Evolutionary conservation across 2,888 invertebrate species (phyloP).

Genomic region (Leptinotarsa haldemani): DNA sequence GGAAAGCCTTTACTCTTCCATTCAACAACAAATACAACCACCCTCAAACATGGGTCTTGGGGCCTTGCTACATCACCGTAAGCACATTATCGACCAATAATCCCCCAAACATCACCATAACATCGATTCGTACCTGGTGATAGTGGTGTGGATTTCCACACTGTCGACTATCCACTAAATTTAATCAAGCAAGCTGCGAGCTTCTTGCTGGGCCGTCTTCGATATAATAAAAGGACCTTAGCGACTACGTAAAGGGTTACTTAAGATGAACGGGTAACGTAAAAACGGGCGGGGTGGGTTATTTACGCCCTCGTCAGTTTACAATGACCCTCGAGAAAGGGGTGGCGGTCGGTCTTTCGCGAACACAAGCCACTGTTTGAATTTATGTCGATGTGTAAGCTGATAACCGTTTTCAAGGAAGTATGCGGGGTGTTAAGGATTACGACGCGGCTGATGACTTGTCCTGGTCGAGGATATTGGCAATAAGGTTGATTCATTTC

Average conservation of each 20-base stretch:
- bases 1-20: too few species aligned
- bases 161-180: constrained; percentile 45
- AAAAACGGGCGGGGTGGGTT: constrained; percentile 64
- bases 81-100: constrained; percentile 13
- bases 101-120: constrained; percentile 33
- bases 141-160: constrained; percentile 48
- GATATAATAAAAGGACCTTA: constrained; percentile 64
- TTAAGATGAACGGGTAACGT: constrained; percentile 60
- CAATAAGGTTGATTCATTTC: constrained; percentile 42
- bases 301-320: constrained; percentile 78
- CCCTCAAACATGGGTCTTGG: too few species aligned
- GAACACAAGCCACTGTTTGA: constrained; percentile 52
- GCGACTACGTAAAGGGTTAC: constrained; percentile 61
- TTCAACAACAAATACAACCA: neutral
- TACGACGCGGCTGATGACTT: constrained; percentile 38
- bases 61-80: neutral
- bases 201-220: constrained; percentile 56
- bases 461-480: constrained; percentile 46
- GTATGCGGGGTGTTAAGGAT: constrained; percentile 42
- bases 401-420: constrained; percentile 50
- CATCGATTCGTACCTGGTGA: constrained; percentile 51
- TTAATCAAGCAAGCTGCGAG: constrained; percentile 50
- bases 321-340: constrained; percentile 70
- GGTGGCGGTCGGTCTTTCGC: constrained; percentile 47
- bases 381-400: constrained; percentile 62